Evolutionary conservation across 2,797 vertebrate genomes (phyloP).

Genomic region (Peromyscus aztecus): DNA sequence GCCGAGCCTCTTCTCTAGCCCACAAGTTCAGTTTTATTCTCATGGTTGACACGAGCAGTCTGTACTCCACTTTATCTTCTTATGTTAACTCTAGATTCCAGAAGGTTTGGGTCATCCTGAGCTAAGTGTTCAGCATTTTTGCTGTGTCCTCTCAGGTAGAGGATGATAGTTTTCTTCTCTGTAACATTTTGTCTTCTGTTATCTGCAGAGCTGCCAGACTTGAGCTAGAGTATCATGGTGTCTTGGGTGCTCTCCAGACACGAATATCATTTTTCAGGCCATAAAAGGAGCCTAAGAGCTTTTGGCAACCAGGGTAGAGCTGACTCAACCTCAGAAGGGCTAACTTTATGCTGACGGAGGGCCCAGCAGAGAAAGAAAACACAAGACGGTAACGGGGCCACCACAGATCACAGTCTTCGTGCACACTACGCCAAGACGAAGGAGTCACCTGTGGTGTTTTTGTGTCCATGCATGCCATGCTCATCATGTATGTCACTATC

Average conservation of each 20-base stretch:
- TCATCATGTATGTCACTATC: not conserved
- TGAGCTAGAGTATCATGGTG: constrained; percentile 36
- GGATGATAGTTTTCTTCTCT: constrained; percentile 33
- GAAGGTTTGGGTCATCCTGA: not conserved
- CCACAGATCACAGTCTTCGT: not conserved
- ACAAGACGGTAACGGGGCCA: not conserved
- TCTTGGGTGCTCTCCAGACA: constrained; percentile 65
- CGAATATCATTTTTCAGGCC: constrained; percentile 75
- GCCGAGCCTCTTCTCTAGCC: not conserved
- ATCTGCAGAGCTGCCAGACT: constrained; percentile 50
- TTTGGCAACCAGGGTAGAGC: constrained; percentile 62
- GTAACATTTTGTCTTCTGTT: constrained; percentile 49
- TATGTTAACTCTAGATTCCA: not conserved
- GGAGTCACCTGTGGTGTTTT: not conserved
- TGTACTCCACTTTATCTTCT: not conserved
- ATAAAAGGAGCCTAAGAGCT: constrained; percentile 60
- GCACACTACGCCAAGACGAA: not conserved
- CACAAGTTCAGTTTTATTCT: not conserved
- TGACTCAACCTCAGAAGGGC: constrained; percentile 40
- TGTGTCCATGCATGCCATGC: not conserved
- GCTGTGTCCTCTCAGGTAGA: not conserved
- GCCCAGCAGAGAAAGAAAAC: not conserved
- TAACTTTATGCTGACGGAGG: constrained; percentile 31
- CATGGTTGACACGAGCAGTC: not conserved
- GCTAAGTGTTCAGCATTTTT: not conserved